Evolutionary conservation across 2,113 vertebrate species (phyloP), one percentile per base, ranked within the genome.

Genomic region (Notarius quadriscutis): DNA sequence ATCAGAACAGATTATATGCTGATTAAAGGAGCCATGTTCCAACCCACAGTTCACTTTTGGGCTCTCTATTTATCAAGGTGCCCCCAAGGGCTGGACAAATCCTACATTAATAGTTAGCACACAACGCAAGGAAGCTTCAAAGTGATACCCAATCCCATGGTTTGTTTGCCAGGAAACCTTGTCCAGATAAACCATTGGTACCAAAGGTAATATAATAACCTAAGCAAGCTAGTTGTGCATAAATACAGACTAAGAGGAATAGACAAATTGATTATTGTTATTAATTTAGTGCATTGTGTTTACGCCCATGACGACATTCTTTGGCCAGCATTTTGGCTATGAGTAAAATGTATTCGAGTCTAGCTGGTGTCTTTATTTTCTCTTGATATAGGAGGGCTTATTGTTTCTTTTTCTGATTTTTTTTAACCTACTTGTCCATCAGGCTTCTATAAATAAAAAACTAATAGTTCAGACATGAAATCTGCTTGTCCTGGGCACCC

Each of bases 1-100:
- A 95, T 94, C 89, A 91, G 88, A 95, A 95, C 94, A 92, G 94
- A 95, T 95, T 90, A 78, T 85, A 89, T 88, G 55, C 65, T 85
- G 90, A 91, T 92, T 90, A 87, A 88, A 88, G 63, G 50, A 82
- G 86, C 85, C 88, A 88, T 86, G 87, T 89, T 74, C 60, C 62
- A 17, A 67, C 60, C 72, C 18, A 17, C 58, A 87, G 85, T 89
- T 86, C 91, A 92, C 92, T 89, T 92, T 83, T 51, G 89, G 88
- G 65, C 11, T 1, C 22, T 5, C 1, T 4, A 30, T 60, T 91
- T 91, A 92, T 94, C 93, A 92, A 92, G 93, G 89, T 62, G 69
- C 89, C 10, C 27, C 53, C 53, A 25, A 79, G 27, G 55, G 27
- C 27, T 58, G 79, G 9, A 81, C 8, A 11, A 81, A 30, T 80